Base-by-base conservation (phyloP, 2,113 vertebrate genomes). In the Cheilinus undulatus region DNA sequence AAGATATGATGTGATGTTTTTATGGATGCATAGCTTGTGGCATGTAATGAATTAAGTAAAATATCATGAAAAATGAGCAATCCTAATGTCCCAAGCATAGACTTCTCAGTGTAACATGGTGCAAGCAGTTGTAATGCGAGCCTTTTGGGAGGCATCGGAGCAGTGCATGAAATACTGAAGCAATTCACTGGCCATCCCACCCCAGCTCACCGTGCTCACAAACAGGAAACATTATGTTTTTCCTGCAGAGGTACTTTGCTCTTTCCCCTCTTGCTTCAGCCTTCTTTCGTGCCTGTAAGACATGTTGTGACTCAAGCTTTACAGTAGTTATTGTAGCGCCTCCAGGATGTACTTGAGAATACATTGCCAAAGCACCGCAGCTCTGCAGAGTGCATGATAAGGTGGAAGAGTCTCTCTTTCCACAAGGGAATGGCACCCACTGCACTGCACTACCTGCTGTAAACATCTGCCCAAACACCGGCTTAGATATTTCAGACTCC, bases 81-180 rank as follows among this genome's bases (percentile, higher is more conserved):
- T 15, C 4, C 23, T n/a, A 22, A 56, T 63, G 34, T 42, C 68
- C 56, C 23, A 23, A 53, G 26, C 46, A 13, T 26, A 40, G 34
- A 59, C 46, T 22, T 15, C 36, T 15, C 3, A 14, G 30, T 75
- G 54, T 53, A 80, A 63, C 48, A 51, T 63, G 15, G 27, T 70
- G 80, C 58, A 82, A 82, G 69, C 59, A 3, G 56, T 67, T 45
- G 74, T 22, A 73, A 82, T 49, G 56, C 9, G 53, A 59, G 52
- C 40, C 78, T 62, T 27, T 23, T 12, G 57, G 73, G 71, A 76
- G n/a, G n/a, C 30, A 57, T 40, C 40, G 20, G 60, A 66, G 59
- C 36, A 48, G 59, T 59, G 27, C 69, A 72, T 79, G 69, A 86
- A 80, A 80, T 78, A 64, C 62, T 49, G 57, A 42, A 62, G 67